Evolutionary conservation across 2,113 vertebrate species (phyloP).

Genomic region (Albula glossodonta): DNA sequence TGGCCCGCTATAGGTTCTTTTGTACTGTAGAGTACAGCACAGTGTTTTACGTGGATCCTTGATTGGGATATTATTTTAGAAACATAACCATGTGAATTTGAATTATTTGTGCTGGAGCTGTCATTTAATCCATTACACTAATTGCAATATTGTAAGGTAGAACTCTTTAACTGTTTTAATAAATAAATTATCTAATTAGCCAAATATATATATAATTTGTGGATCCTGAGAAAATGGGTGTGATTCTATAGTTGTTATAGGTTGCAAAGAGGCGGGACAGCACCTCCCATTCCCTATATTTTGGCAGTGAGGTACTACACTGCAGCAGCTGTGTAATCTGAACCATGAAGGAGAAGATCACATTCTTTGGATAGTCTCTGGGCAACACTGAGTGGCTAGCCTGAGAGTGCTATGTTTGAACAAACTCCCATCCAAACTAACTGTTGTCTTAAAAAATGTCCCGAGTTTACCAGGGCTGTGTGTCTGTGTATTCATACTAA

Average conservation of each 20-base stretch:
- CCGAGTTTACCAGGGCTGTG: neutral
- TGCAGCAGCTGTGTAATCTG: neutral
- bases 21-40: neutral
- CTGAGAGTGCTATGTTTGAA: neutral
- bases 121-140: neutral
- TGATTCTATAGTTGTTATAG: neutral
- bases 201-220: neutral
- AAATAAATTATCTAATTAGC: neutral
- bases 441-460: neutral
- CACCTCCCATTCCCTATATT: neutral
- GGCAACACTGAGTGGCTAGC: neutral
- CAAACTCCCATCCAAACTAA: neutral
- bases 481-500: neutral
- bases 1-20: neutral
- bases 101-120: too few relatives aligned
- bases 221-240: too few relatives aligned
- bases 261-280: neutral
- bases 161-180: neutral
- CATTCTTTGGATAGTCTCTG: neutral
- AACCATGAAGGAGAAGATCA: neutral
- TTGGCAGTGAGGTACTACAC: neutral
- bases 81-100: too few relatives aligned
- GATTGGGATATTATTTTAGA: neutral
- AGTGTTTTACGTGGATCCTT: neutral
- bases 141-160: neutral